Percentiles rank a stretch among this genome's conserved stretches.
These are phyloP conservation scores for Cotesia glomerata DNA, from an alignment of 1,140 invertebrate genomes.

Conservation along the genomic window DNA sequence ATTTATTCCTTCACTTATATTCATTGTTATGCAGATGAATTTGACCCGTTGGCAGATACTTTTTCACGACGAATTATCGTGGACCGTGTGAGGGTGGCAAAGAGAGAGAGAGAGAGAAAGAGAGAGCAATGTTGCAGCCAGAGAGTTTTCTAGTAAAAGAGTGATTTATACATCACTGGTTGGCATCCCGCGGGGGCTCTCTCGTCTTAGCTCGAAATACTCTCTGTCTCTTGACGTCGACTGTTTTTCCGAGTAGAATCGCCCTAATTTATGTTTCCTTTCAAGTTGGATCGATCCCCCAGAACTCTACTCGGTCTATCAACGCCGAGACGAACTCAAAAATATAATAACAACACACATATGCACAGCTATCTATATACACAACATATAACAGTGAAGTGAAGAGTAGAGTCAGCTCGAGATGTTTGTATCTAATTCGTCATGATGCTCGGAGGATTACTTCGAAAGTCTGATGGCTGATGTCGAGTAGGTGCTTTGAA, in stretches of 20 bases:
- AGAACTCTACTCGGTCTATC: constrained; percentile 30
- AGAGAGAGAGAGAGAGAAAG: not conserved
- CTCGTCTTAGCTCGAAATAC: constrained; percentile 29
- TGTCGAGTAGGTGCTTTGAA: too few species aligned
- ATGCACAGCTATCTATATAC: too few species aligned
- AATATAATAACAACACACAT: not conserved
- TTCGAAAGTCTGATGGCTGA: too few species aligned
- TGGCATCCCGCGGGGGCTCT: constrained; percentile 22
- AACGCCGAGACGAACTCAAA: constrained; percentile 5
- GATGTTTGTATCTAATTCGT: not conserved
- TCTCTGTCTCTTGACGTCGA: constrained; percentile 27
- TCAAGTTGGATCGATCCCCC: constrained; percentile 37
- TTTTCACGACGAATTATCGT: constrained; percentile 13
- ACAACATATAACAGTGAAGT: too few species aligned
- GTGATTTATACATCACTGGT: constrained; percentile 33
- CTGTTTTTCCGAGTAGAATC: constrained; percentile 34
- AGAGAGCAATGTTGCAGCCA: not conserved
- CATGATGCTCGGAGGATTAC: too few species aligned
- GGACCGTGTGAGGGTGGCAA: not conserved
- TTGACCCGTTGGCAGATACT: not conserved
- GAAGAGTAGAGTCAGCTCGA: too few species aligned
- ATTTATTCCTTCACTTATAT: not conserved
- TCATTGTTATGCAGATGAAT: not conserved
- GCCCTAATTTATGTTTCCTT: constrained; percentile 43
- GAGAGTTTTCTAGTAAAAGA: constrained; percentile 31